Conservation (phyloP, 92 coral and sea anemone genomes). For the Epizoanthus ramosus region DNA sequence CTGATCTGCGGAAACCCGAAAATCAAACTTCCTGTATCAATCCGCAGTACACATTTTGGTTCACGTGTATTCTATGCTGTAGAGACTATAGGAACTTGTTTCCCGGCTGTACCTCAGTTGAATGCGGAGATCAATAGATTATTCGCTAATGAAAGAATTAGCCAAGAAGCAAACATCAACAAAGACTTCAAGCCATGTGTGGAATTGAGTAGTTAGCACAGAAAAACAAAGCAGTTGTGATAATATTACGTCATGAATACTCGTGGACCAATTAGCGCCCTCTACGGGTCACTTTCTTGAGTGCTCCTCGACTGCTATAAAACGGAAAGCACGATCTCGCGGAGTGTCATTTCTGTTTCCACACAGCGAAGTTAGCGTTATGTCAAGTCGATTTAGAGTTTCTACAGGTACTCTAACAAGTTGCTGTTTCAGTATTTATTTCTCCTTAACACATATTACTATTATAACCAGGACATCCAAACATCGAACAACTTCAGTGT, state of each 20-base stretch:
- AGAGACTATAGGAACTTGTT: background rate
- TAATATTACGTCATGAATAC: slow-evolving; percentile 16
- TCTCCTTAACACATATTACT: no score
- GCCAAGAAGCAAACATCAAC: slow-evolving; percentile 10
- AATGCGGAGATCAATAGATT: background rate
- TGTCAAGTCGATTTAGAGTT: no score
- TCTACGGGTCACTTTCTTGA: slow-evolving; percentile 31
- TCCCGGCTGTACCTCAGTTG: background rate
- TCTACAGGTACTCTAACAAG: no score
- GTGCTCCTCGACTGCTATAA: slow-evolving; percentile 9
- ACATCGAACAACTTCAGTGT: no score
- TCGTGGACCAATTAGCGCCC: slow-evolving; percentile 25
- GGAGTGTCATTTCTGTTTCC: no score
- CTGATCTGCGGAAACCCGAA: background rate
- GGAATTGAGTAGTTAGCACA: slow-evolving; percentile 4
- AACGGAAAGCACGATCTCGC: background rate
- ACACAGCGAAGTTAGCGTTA: no score
- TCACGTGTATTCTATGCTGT: background rate
- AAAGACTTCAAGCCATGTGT: background rate
- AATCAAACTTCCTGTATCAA: slow-evolving; percentile 7
- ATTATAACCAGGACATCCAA: no score
- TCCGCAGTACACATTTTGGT: background rate
- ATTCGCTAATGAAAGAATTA: slow-evolving; percentile 4
- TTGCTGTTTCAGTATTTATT: no score
- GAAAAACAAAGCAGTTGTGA: slow-evolving; percentile 22